A percentile compares a stretch with the other conserved stretches of the same genome.
These are phyloP conservation scores for Teleogryllus oceanicus DNA, from an alignment of 2,888 invertebrate species.

Conservation along the genomic window DNA sequence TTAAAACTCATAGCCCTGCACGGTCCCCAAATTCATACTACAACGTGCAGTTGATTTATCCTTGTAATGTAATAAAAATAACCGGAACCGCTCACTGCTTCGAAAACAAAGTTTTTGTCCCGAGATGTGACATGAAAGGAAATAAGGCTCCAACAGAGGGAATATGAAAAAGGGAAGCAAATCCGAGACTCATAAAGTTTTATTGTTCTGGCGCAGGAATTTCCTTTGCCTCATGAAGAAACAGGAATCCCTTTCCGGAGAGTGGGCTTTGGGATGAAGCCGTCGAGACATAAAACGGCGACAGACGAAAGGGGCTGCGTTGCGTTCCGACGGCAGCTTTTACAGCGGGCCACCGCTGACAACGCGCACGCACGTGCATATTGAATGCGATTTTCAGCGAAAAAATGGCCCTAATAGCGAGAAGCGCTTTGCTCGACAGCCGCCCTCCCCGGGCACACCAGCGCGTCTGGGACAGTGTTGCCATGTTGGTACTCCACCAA, in stretches of 20 bases:
- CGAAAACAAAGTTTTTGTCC: not conserved
- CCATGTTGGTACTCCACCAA: too few relatives aligned
- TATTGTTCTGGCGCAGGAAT: not conserved
- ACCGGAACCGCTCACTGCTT: not conserved
- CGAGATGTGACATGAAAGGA: slow-evolving; percentile 5
- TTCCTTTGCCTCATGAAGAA: slow-evolving; percentile 12
- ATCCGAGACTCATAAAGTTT: slow-evolving; percentile 18
- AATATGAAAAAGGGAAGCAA: slow-evolving; percentile 9
- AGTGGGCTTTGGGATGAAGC: not conserved
- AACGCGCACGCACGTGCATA: not conserved
- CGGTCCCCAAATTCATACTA: not conserved
- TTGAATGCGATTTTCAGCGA: too few relatives aligned
- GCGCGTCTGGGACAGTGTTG: too few relatives aligned
- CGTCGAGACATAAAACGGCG: not conserved
- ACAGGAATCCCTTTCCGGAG: not conserved
- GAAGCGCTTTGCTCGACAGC: too few relatives aligned
- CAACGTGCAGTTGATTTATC: not conserved
- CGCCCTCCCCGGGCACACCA: too few relatives aligned
- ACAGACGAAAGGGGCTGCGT: too few relatives aligned
- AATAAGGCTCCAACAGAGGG: not conserved
- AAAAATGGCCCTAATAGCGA: too few relatives aligned
- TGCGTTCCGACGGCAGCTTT: not conserved
- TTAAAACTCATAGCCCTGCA: not conserved
- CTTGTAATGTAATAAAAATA: not conserved
- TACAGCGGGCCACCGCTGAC: not conserved